Conservation (phyloP, 2,797 vertebrate species). For the Bradypodion ventrale region DNA sequence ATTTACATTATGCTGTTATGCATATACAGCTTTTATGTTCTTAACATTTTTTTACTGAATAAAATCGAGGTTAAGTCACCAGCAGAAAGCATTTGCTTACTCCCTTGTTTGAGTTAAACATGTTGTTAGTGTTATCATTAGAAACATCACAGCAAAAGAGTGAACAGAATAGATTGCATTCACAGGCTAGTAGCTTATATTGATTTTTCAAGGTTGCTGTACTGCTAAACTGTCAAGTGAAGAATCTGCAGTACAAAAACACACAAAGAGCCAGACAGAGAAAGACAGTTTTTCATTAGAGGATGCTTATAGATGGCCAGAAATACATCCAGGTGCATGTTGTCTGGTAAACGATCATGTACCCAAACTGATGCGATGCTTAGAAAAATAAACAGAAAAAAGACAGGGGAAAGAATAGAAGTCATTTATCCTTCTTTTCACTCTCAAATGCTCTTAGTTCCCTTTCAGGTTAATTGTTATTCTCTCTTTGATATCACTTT, state of each 20-base stretch:
- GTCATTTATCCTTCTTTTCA: not conserved
- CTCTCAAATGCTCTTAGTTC: not conserved
- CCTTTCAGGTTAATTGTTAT: constrained; percentile 7
- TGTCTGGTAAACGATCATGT: not conserved
- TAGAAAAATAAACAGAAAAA: not conserved
- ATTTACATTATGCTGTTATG: constrained; percentile 5
- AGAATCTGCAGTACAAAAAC: constrained; percentile 10
- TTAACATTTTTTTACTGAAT: constrained; percentile 7
- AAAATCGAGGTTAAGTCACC: constrained; percentile 3
- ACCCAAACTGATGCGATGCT: not conserved
- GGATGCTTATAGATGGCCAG: not conserved
- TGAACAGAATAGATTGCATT: constrained; percentile 28
- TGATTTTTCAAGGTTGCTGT: constrained; percentile 13
- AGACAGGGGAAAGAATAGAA: not conserved
- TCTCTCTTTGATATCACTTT: not conserved
- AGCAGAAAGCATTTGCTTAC: constrained; percentile 8
- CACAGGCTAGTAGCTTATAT: constrained; percentile 9
- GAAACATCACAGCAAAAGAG: constrained; percentile 1
- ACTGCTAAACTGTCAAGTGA: not conserved
- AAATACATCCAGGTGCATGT: not conserved
- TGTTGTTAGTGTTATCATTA: constrained; percentile 15
- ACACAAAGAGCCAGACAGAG: not conserved
- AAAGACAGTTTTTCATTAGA: constrained; percentile 1
- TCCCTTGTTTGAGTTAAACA: not conserved
- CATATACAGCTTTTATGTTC: not conserved